A percentile compares a stretch with the other conserved stretches of the same genome.
Evolutionary conservation across 2,888 invertebrate genomes (phyloP).

Genomic region (Erannis defoliaria): DNA sequence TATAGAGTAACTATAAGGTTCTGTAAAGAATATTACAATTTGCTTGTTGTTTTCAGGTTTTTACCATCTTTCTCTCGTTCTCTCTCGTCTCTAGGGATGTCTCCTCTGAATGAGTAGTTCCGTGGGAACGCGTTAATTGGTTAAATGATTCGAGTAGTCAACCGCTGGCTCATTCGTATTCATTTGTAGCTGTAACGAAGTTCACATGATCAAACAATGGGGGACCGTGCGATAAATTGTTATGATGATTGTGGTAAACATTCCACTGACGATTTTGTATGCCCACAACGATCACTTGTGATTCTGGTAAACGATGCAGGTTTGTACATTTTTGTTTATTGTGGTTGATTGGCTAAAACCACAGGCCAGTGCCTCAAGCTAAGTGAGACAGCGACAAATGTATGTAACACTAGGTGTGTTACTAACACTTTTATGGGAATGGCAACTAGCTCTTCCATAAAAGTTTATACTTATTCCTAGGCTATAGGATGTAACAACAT

Average conservation of each 20-base stretch:
- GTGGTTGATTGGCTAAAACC: neutral
- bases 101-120: constrained; percentile 46
- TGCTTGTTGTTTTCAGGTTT: no score
- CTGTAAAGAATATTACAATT: no score
- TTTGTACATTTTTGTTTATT: neutral
- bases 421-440: no score
- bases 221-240: constrained; percentile 52
- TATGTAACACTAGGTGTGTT: no score
- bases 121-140: constrained; percentile 82
- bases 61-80: constrained; percentile 40
- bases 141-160: constrained; percentile 71
- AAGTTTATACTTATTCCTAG: no score
- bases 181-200: constrained; percentile 64
- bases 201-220: constrained; percentile 67
- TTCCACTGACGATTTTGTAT: constrained; percentile 36
- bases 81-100: constrained; percentile 68
- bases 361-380: no score
- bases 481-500: no score
- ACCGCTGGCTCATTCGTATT: constrained; percentile 67
- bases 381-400: no score
- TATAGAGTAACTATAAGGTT: no score
- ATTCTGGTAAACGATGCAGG: neutral
- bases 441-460: no score
- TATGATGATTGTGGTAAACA: constrained; percentile 43
- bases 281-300: neutral